Base-by-base conservation (phyloP, 2,113 vertebrate species). In the Brachirus orientalis region DNA sequence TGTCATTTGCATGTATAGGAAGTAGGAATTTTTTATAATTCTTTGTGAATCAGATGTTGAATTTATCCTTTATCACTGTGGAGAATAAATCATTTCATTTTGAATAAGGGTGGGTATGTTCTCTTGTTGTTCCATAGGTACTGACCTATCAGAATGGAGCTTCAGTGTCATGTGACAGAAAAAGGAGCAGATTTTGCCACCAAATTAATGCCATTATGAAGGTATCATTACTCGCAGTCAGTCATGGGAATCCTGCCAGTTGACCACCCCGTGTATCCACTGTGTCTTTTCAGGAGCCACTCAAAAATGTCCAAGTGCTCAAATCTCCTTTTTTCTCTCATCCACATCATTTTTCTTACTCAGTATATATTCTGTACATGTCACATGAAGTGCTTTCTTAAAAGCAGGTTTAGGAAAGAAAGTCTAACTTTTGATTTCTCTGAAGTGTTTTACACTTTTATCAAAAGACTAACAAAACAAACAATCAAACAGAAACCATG, bases 91-190 rank as follows among this genome's bases (percentile, higher is more conserved):
- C 0, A 40, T 40, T 59, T 3, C 13, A n/a, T 55, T 14, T 48
- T 48, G 7, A 74, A n/a, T 77, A 54, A 72, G 37, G 46, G 18
- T 46, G 17, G 11, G 8, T 75, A 35, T 62, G 45, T 37, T 84
- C 38, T 82, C 17, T 61, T 85, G 50, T 64, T 40, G 59, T 61
- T 55, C 17, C 43, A 14, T 12, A 92, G 91, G 77, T 90, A 89
- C 57, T 92, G 77, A 90, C 68, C 62, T 22, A 55, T 51, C 46
- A 28, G 3, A 20, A 38, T 22, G 62, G 33, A 53, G 44, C 38
- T 22, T 55, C 10, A 6, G 13, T 33, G 36, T 65, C 51, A 55
- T 33, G 12, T 63, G 75, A 68, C 22, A 18, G 50, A 54, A 46
- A 48, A n/a, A 17, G 36, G 22, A 62, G 50, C 16, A 50, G 45